Evolutionary conservation across 2,888 invertebrate genomes (phyloP).

Genomic region (Neoaliturus tenellus): DNA sequence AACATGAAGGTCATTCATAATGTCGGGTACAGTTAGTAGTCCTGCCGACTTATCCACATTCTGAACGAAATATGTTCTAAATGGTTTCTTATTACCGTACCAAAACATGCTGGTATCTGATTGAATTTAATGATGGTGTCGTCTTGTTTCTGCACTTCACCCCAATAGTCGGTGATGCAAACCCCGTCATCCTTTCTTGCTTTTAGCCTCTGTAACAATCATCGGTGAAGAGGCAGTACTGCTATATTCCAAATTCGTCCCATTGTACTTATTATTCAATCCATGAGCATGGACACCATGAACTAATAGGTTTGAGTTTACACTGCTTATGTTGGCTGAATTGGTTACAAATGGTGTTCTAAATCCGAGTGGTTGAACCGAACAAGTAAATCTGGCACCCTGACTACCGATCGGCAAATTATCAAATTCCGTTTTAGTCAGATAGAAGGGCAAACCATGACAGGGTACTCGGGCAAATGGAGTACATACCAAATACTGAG

Average conservation of each 20-base stretch:
- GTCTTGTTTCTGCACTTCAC: background rate
- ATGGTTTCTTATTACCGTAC: constrained; percentile 21
- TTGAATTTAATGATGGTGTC: background rate
- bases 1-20: background rate
- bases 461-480: background rate
- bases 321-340: background rate
- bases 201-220: background rate
- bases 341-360: background rate
- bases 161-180: background rate
- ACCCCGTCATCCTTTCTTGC: background rate
- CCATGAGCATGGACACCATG: background rate
- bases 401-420: background rate
- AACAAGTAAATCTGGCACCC: background rate
- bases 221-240: background rate
- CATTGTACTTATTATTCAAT: background rate
- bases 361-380: background rate
- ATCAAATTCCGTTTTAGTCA: background rate
- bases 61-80: constrained; percentile 4
- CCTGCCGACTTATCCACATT: background rate
- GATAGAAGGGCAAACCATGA: background rate
- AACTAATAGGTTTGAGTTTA: background rate
- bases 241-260: background rate
- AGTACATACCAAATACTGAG: background rate
- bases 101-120: constrained; percentile 21
- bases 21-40: background rate